Base-by-base conservation (phyloP, 2,888 invertebrate genomes). In the Drosophila infuscata region DNA sequence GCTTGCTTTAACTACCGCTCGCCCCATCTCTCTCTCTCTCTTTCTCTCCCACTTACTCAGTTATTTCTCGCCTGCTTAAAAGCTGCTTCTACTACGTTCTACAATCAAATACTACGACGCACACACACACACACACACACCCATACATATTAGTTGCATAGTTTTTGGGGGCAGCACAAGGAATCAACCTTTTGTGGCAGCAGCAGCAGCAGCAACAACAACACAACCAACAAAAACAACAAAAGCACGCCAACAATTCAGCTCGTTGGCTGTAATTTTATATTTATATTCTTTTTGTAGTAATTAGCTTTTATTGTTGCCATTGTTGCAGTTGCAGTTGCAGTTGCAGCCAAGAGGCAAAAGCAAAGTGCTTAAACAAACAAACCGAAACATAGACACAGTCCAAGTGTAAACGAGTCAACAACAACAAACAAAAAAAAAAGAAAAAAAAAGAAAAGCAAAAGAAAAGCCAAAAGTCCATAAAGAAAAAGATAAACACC, bases 71-170 rank as follows among this genome's bases (percentile, higher is more conserved):
- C 25, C 49, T 29, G 58, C 46, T 20, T 11, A 30, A 41, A 62
- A 64, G 57, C 58, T 62, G 62, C 58, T 70, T 71, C 86, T 90
- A 88, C 86, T 87, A 90, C 90, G 88, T 90, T 90, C 86, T 86
- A 90, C 83, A 86, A 86, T 81, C 73, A 81, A 87, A 88, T 89
- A 88, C 88, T 87, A 90, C 90, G 64, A 76, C 63, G 74, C 80
- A 74, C 79, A 70, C 72, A 70, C 66, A 79, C 69, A 36, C 60
- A 60, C 56, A 20, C 57, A 43, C 29, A 48, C 58, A 68, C n/a
- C n/a, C 58, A 64, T 25, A 52, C 49, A 51, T 46, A 49, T 65
- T 65, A 70, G 80, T 72, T 79, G 82, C 85, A 88, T 71, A 82
- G 61, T 76, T 83, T 80, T 88, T 81, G 79, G 77, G 58, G 76